Evolutionary conservation across 1,140 invertebrate genomes (phyloP), one percentile per base, ranked within the genome.

Genomic region (Tribolium castaneum): DNA sequence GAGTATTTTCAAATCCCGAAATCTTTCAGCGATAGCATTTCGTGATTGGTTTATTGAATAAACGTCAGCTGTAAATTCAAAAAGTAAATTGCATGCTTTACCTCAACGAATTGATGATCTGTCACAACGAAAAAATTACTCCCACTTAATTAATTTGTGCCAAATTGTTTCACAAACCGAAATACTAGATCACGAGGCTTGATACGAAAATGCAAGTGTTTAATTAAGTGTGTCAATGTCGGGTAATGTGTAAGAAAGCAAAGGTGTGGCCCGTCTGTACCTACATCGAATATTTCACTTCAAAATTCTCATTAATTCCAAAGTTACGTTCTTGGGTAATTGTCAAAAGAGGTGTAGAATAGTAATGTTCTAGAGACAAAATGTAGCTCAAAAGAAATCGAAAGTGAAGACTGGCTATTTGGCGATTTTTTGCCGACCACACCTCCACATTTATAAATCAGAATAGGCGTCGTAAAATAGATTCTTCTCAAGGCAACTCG

Each of bases 181-280:
- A 35, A 51, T 51, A 7, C 35, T 14, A 51, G 50, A 72, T 50
- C 39, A 72, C 19, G n/a, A 73, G 7, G 6, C n/a, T 22, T 25
- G 49, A 73, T 73, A 73, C 10, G 34, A 72, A 72, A 72, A 73
- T 73, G 30, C 71, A 54, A 72, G 66, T 71, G 34, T 71, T 71
- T 34, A 71, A 74, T 16, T 52, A 73, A 73, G 49, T 75, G 13
- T 75, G 72, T 75, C 72, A 75, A 75, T 75, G 72, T 75, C 72
- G 72, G 34, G 50, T 75, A 75, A 75, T 35, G 35, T 56, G 35
- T 56, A 75, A 75, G 72, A 75, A 75, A 75, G 72, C 19, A 75
- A 52, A 75, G 72, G 72, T 59, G 72, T 75, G 72, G 72, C 52
- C 12, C 51, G 50, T 34, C 72, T 75, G 50, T 72, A 72, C 70